Base-by-base conservation (phyloP, 1,140 invertebrate genomes). In the Adoxophyes honmai region DNA sequence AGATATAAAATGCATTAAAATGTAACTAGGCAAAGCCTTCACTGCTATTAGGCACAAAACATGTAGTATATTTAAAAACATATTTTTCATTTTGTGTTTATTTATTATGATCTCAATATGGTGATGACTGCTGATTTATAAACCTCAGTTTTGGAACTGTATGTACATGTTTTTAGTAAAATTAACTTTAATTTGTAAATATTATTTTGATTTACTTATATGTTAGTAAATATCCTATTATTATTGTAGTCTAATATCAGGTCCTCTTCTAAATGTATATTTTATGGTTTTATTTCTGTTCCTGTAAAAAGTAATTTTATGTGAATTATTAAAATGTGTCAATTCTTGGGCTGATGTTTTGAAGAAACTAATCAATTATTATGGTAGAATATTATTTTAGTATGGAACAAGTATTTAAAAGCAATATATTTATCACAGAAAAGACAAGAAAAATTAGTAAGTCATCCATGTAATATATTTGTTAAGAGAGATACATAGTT, bases 401-500 rank as follows among this genome's bases (percentile, higher is more conserved):
- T 81, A 81, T 68, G 64, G 78, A 70, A 62, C 59, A 34, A 71
- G 60, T 75, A 77, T 81, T 78, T 70, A 75, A 75, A 79, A 81
- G 79, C 73, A 75, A 79, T 75, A 80, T 81, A 83, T 76, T 75
- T 84, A 84, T 80, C 67, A 62, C 66, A 73, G 66, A 76, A 66
- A 63, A 54, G 33, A 66, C 70, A 81, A 70, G 75, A 77, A 72
- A 79, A 73, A 78, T 54, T 70, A 64, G 59, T 21, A 48, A 65
- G 37, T 67, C 72, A 76, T 75, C 68, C 66, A 55, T 86, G 81
- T 83, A 83, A 78, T 71, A 87, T 84, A 81, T 75, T 68, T 81
- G 75, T 81, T 82, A 85, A 86, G 81, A 88, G 82, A 86, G 82
- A 75, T 65, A 66, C 82, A 84, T 88, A 88, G 83, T 88, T 88